Conservation (phyloP, 2,888 invertebrate genomes). For the Pasiphila rectangulata region DNA sequence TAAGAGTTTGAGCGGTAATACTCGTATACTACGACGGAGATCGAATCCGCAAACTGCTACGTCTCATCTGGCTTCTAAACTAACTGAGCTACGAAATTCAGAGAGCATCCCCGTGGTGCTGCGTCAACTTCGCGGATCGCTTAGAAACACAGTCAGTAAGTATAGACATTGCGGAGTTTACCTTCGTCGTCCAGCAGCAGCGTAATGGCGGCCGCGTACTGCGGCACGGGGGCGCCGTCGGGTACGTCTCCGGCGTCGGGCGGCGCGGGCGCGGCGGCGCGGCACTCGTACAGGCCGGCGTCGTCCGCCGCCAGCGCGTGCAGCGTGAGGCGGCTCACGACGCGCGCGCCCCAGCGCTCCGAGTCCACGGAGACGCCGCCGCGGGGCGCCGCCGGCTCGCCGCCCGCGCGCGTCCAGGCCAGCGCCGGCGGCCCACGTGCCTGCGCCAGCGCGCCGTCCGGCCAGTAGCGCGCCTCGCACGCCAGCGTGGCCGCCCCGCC, state of each 20-base stretch:
- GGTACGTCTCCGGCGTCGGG: slow-evolving; percentile 15
- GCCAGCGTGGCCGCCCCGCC: slow-evolving; percentile 53
- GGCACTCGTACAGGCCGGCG: slow-evolving; percentile 52
- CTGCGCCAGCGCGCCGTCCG: slow-evolving; percentile 42
- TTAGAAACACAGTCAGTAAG: no score
- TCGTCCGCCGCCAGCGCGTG: slow-evolving; percentile 76
- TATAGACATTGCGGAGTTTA: neutral
- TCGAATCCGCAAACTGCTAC: no score
- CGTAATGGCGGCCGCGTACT: neutral
- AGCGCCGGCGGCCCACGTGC: slow-evolving; percentile 55
- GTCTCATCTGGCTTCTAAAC: no score
- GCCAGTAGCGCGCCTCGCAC: slow-evolving; percentile 59
- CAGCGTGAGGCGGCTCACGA: slow-evolving; percentile 81
- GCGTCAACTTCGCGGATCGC: no score
- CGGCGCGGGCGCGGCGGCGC: slow-evolving; percentile 23
- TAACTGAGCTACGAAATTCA: no score
- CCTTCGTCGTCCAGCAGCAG: slow-evolving; percentile 10
- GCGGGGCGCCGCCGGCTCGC: slow-evolving; percentile 32
- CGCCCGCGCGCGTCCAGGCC: slow-evolving; percentile 47
- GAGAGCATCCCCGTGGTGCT: no score
- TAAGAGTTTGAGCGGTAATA: no score
- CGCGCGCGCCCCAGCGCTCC: slow-evolving; percentile 83
- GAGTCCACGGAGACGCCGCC: slow-evolving; percentile 84
- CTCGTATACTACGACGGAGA: no score
- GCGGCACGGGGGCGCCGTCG: slow-evolving; percentile 1